Evolutionary conservation across 2,797 vertebrate species (phyloP).

Genomic region (Chiroxiphia lanceolata): DNA sequence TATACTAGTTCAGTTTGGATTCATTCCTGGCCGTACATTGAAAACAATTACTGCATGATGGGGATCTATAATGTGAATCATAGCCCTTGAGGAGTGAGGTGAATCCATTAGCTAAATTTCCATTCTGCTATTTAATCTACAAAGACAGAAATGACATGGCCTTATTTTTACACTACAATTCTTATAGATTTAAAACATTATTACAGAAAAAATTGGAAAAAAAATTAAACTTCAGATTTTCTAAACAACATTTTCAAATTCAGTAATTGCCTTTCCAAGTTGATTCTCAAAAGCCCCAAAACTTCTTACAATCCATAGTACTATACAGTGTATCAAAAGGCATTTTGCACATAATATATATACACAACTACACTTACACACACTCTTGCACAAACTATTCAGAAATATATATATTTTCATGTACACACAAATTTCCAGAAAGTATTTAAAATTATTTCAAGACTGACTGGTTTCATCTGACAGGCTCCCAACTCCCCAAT

Average conservation of each 20-base stretch:
- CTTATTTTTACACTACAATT: background rate
- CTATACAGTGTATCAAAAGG: background rate
- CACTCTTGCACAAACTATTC: background rate
- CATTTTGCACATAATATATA: background rate
- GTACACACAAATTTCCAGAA: background rate
- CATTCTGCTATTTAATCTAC: background rate
- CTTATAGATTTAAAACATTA: background rate
- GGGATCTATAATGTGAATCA: background rate
- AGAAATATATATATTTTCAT: background rate
- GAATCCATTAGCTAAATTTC: conserved; percentile 1
- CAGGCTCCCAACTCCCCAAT: background rate
- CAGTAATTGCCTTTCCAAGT: background rate
- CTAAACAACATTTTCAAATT: background rate
- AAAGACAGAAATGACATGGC: background rate
- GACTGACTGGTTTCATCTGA: background rate
- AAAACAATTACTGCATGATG: conserved; percentile 3
- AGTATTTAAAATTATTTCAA: background rate
- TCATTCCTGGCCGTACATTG: background rate
- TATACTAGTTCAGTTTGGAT: background rate
- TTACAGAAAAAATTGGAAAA: background rate
- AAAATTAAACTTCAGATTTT: background rate
- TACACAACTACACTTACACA: background rate
- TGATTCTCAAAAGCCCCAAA: background rate
- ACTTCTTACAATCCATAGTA: background rate
- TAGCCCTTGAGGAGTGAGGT: background rate